phyloP scores from a whole-genome alignment of 2,888 invertebrate genomes.

The Piscicola geometra region DNA sequence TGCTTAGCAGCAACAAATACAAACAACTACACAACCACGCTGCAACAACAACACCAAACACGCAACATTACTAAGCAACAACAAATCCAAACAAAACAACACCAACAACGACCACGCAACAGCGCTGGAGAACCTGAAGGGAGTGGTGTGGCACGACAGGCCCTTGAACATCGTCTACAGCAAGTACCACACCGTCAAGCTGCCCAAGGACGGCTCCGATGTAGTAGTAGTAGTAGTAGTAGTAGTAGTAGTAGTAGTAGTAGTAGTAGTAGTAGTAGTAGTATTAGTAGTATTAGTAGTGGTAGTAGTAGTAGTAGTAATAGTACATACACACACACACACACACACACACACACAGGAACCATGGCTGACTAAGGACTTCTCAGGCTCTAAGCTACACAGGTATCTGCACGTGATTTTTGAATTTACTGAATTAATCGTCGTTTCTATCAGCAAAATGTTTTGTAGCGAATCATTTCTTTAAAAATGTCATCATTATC shows the following conservation, averaged over 20 bases:
- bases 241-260: neutral
- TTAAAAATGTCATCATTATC: too few relatives aligned
- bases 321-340: too few relatives aligned
- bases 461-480: too few relatives aligned
- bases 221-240: neutral
- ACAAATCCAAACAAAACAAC: neutral
- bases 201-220: constrained; percentile 29
- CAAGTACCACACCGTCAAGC: constrained; percentile 17
- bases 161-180: constrained; percentile 19
- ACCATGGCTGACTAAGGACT: constrained; percentile 31
- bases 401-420: neutral
- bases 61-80: neutral
- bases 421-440: too few relatives aligned
- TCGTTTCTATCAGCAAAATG: too few relatives aligned
- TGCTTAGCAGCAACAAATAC: neutral
- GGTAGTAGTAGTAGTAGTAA: too few relatives aligned
- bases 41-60: neutral
- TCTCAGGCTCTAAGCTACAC: constrained; percentile 28
- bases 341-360: too few relatives aligned
- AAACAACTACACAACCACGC: neutral
- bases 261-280: too few relatives aligned
- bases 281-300: too few relatives aligned
- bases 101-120: neutral
- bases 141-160: constrained; percentile 25
- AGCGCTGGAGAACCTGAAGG: constrained; percentile 27